These are phyloP conservation scores for Austrolebias charrua DNA, from an alignment of 2,797 vertebrate genomes.

Conservation along the genomic window DNA sequence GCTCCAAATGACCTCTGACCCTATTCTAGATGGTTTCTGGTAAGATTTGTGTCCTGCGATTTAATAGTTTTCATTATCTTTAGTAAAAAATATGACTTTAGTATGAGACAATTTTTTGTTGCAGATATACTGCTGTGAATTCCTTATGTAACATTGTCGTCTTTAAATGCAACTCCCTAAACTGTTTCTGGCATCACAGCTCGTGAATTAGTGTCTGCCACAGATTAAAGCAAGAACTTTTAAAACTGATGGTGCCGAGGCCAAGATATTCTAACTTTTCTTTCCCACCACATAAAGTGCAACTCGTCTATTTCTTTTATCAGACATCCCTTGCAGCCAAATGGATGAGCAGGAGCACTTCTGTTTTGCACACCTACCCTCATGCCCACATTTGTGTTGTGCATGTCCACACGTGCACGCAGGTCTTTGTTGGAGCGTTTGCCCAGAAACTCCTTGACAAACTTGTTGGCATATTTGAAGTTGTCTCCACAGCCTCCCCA, in stretches of 20 bases:
- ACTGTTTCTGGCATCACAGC: conserved; percentile 8
- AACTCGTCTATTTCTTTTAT: not conserved
- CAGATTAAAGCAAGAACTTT: conserved; percentile 2
- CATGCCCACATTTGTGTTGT: conserved; percentile 98
- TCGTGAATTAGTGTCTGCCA: conserved; percentile 9
- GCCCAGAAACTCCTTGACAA: conserved; percentile 97
- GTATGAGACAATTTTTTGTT: conserved; percentile 29
- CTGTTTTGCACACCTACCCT: conserved; percentile 79
- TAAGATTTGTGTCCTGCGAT: conserved; percentile 20
- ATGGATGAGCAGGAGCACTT: not conserved
- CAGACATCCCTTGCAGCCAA: not conserved
- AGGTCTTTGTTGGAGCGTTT: conserved; percentile 96
- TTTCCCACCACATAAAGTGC: not conserved
- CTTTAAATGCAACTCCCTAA: conserved; percentile 38
- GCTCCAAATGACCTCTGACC: conserved; percentile 43
- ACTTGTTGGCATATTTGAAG: conserved; percentile 98
- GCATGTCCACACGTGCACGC: conserved; percentile 93
- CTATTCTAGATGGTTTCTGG: conserved; percentile 35
- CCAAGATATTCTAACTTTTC: not conserved
- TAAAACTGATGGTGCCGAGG: not conserved
- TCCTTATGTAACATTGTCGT: conserved; percentile 3
- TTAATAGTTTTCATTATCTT: conserved; percentile 18
- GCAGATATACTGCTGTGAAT: conserved; percentile 22
- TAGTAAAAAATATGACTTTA: conserved; percentile 18
- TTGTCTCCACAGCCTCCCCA: conserved; percentile 99